A percentile compares a stretch with the other conserved stretches of the same genome.
These are phyloP conservation scores for Aethina tumida DNA, from an alignment of 1,140 invertebrate genomes.

Conservation along the genomic window DNA sequence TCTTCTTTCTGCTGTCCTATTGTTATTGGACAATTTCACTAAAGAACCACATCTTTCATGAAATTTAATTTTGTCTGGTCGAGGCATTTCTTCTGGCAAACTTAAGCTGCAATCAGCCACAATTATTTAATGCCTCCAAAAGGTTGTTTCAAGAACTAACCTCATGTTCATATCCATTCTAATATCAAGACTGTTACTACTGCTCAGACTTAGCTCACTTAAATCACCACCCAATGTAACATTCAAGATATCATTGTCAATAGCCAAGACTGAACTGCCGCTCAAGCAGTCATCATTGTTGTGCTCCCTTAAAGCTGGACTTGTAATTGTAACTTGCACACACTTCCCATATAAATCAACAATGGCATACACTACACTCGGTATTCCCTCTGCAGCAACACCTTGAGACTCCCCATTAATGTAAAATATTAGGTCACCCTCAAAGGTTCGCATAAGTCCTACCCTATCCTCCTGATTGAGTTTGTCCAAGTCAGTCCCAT, in stretches of 20 bases:
- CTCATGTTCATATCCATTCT: slow-evolving; percentile 36
- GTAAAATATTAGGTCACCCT: slow-evolving; percentile 80
- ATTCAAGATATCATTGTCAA: slow-evolving; percentile 36
- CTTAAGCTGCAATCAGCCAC: slow-evolving; percentile 21
- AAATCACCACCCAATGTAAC: slow-evolving; percentile 34
- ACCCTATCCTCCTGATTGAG: slow-evolving; percentile 76
- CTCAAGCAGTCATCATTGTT: slow-evolving; percentile 37
- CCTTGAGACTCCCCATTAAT: slow-evolving; percentile 85
- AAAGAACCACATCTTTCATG: slow-evolving; percentile 80
- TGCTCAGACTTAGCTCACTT: slow-evolving; percentile 35
- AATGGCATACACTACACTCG: slow-evolving; percentile 68
- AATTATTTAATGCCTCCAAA: slow-evolving; percentile 7
- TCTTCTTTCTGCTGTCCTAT: slow-evolving; percentile 74
- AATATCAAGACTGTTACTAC: slow-evolving; percentile 35
- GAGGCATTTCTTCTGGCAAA: slow-evolving; percentile 28
- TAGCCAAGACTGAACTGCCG: slow-evolving; percentile 34
- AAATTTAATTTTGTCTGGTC: slow-evolving; percentile 64
- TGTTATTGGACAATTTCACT: slow-evolving; percentile 77
- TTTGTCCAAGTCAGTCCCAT: slow-evolving; percentile 74
- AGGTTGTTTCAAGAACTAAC: slow-evolving; percentile 11
- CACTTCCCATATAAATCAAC: slow-evolving; percentile 90
- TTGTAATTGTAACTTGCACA: slow-evolving; percentile 68
- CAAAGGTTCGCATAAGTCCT: slow-evolving; percentile 70
- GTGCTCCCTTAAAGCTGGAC: slow-evolving; percentile 30
- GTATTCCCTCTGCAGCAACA: slow-evolving; percentile 68